Evolutionary conservation across 2,888 invertebrate species (phyloP), one percentile per base, ranked within the genome.

Genomic region (Cheilosia vulpina): DNA sequence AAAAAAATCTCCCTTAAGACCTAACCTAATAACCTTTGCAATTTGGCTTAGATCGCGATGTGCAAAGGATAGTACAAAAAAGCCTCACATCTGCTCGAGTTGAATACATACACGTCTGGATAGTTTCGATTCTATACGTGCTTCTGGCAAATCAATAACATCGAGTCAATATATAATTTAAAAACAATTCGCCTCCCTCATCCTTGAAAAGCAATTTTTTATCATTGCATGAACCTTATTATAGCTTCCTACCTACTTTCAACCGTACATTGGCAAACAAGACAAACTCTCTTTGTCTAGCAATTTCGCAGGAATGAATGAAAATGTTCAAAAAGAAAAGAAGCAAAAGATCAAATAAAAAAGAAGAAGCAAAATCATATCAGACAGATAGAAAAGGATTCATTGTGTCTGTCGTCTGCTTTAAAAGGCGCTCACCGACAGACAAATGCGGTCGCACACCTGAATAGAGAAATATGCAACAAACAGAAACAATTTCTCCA

Each of bases 161-260:
- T 60, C 47, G 21, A 72, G 82, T 82, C 65, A 82, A 82, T 71
- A 77, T 82, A 72, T 71, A 60, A 66, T 77, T 77, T 53, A n/a
- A 71, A 77, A 78, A 78, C 11, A 58, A 45, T 38, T 17, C 50
- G 31, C 34, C 43, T 17, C 50, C 55, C 17, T 52, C 13, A 52
- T 38, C 55, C 2, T 15, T 9, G 34, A 66, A 82, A 77, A 82
- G 71, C 77, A 77, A 82, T 82, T 82, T 77, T 53, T 58, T 82
- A 52, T 69, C 69, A 43, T 65, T 71, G 69, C 69, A 65, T 65
- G 76, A 77, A 60, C n/a, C 55, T n/a, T 41, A 17, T 47, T 24
- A 63, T 41, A 43, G 6, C 38, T 62, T 41, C 58, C 50, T 41
- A 53, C 47, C 17, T 27, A 31, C 63, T 62, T 50, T n/a, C 62